A percentile compares a stretch with the other conserved stretches of the same genome.
These are phyloP conservation scores for Aeoliscus strigatus DNA, from an alignment of 2,797 vertebrate species.

Conservation along the genomic window DNA sequence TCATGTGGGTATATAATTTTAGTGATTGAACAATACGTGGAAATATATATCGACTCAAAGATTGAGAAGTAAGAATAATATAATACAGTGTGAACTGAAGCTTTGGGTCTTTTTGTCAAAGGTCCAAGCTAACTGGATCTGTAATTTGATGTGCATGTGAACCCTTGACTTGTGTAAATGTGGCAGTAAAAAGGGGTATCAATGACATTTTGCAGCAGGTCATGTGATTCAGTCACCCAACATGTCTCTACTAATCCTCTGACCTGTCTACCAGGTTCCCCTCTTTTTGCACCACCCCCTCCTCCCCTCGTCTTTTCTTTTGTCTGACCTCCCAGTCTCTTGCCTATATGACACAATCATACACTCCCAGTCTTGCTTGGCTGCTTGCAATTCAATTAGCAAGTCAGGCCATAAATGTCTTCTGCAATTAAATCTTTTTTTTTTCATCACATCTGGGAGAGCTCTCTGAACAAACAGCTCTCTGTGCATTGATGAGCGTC, in stretches of 20 bases:
- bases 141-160: constrained; percentile 9
- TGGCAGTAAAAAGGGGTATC: constrained; percentile 15
- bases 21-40: too few relatives aligned
- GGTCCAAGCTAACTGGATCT: constrained; percentile 34
- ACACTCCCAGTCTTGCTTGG: constrained; percentile 10
- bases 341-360: constrained; percentile 18
- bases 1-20: too few relatives aligned
- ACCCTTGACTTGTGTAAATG: constrained; percentile 19
- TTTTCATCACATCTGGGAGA: constrained; percentile 46
- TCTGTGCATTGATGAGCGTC: constrained; percentile 28
- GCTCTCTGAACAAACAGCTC: constrained; percentile 36
- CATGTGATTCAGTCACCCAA: constrained; percentile 14
- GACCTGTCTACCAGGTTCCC: constrained; percentile 14
- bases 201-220: constrained; percentile 8
- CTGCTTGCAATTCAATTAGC: constrained; percentile 58
- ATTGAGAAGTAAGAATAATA: too few relatives aligned
- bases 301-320: constrained; percentile 13
- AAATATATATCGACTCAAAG: too few relatives aligned
- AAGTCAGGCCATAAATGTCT: constrained; percentile 58
- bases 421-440: constrained; percentile 45
- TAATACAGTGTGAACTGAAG: too few relatives aligned
- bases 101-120: constrained; percentile 18
- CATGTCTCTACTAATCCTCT: constrained; percentile 10
- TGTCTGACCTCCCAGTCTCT: too few relatives aligned
- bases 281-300: constrained; percentile 7